These are phyloP conservation scores for Sericinus montela DNA, from an alignment of 2,888 invertebrate genomes.

Conservation along the genomic window DNA sequence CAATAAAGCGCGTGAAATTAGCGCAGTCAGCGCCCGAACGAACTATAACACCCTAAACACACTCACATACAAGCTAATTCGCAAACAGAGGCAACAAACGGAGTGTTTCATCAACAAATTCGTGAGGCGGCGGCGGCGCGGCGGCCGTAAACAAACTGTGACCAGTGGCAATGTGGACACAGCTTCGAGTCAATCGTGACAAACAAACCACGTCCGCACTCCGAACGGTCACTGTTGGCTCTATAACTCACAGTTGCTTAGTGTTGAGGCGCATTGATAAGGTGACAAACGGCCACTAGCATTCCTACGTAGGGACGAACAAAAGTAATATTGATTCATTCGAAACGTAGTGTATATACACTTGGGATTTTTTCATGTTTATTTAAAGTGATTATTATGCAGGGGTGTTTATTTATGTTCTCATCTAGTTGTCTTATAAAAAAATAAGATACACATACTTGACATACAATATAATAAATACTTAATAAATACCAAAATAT, in stretches of 20 bases:
- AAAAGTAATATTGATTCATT: too few relatives aligned
- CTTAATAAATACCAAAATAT: too few relatives aligned
- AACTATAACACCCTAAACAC: constrained; percentile 13
- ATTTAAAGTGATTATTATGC: too few relatives aligned
- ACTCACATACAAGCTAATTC: constrained; percentile 14
- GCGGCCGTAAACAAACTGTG: constrained; percentile 12
- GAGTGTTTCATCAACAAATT: constrained; percentile 17
- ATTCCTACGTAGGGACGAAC: background rate
- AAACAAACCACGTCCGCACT: constrained; percentile 13
- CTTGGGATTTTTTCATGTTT: too few relatives aligned
- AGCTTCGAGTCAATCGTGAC: constrained; percentile 11
- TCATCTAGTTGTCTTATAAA: too few relatives aligned
- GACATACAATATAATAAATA: too few relatives aligned
- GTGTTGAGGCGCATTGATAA: constrained; percentile 11
- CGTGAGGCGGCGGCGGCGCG: constrained; percentile 6
- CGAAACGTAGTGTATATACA: too few relatives aligned
- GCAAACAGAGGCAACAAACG: constrained; percentile 11
- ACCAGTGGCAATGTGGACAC: constrained; percentile 11
- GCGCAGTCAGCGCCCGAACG: constrained; percentile 7
- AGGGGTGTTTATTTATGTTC: too few relatives aligned
- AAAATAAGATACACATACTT: too few relatives aligned
- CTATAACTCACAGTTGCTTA: constrained; percentile 12
- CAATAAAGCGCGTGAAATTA: constrained; percentile 12
- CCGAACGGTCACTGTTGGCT: constrained; percentile 11
- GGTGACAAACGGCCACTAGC: background rate